Evolutionary conservation across 2,888 invertebrate species (phyloP), one percentile per base, ranked within the genome.

Genomic region (Cenopis cana): DNA sequence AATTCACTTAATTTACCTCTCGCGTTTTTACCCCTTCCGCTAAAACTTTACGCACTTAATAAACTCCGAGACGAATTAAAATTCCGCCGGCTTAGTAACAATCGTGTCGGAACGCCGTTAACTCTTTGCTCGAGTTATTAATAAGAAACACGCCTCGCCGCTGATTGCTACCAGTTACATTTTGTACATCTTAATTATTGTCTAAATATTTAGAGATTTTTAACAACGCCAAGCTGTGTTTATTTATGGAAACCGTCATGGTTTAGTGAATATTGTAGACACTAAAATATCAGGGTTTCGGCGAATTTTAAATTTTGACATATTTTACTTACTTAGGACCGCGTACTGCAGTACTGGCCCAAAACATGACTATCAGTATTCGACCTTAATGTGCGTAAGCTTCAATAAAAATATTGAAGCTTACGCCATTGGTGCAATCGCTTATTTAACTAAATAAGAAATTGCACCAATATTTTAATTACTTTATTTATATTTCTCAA

Each of bases 41-140:
- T 88, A 84, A 90, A 93, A 93, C 89, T 92, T 92, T 90, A 91
- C 91, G 90, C 91, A 91, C 91, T 91, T 93, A 91, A 93, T 91
- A 90, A 92, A 93, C 90, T 89, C 88, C 77, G 82, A 84, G 88
- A 84, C 86, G 88, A 91, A 91, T 93, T 93, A 92, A 93, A 93
- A 92, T 91, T 91, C 91, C 90, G 85, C 85, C 85, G 88, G 91
- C 88, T 90, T 88, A 88, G 89, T 85, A 89, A 89, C 89, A 90
- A 89, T 89, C 90, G 85, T 89, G 90, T 88, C 76, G 86, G 89
- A 88, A 87, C 86, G 86, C 87, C 83, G 88, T 88, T 87, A 89
- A 86, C 89, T 89, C 88, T 88, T 89, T 87, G 76, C 81, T 77
- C 79, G 84, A 85, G 85, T 88, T 89, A 89, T 89, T 89, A 89